Conservation (phyloP, 2,888 invertebrate species). For the Formica aserva region DNA sequence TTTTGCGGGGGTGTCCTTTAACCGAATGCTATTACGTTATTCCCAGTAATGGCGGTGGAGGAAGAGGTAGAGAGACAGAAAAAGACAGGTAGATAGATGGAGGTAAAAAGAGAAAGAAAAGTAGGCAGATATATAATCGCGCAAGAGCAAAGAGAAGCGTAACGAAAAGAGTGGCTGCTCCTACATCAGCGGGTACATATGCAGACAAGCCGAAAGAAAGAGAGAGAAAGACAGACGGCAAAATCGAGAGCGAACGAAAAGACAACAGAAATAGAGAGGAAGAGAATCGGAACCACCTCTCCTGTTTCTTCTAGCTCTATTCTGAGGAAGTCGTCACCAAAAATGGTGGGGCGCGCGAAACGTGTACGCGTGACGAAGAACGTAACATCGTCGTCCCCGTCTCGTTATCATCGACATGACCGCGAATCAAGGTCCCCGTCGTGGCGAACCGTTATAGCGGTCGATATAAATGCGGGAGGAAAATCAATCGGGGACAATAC, state of each 20-base stretch:
- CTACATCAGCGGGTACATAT: neutral
- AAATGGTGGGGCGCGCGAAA: constrained; percentile 80
- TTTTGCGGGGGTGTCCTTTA: constrained; percentile 60
- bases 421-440: neutral
- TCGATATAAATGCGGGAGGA: neutral
- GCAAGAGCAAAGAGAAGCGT: constrained; percentile 27
- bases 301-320: constrained; percentile 75
- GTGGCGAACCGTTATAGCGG: neutral
- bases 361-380: constrained; percentile 37
- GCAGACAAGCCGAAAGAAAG: constrained; percentile 5
- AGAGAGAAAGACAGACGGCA: constrained; percentile 18
- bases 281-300: constrained; percentile 62
- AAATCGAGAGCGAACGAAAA: constrained; percentile 34
- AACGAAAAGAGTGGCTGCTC: constrained; percentile 10
- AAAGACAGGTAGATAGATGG: neutral
- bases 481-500: constrained; percentile 14
- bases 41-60: constrained; percentile 14
- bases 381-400: constrained; percentile 19
- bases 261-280: constrained; percentile 56
- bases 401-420: constrained; percentile 20
- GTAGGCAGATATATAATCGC: neutral
- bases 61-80: constrained; percentile 17
- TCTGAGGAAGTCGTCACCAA: constrained; percentile 83
- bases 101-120: constrained; percentile 14
- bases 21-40: constrained; percentile 45